Percentiles rank a stretch among this genome's conserved stretches.
These are phyloP conservation scores for Dallia pectoralis DNA, from an alignment of 2,797 vertebrate genomes.

Conservation along the genomic window DNA sequence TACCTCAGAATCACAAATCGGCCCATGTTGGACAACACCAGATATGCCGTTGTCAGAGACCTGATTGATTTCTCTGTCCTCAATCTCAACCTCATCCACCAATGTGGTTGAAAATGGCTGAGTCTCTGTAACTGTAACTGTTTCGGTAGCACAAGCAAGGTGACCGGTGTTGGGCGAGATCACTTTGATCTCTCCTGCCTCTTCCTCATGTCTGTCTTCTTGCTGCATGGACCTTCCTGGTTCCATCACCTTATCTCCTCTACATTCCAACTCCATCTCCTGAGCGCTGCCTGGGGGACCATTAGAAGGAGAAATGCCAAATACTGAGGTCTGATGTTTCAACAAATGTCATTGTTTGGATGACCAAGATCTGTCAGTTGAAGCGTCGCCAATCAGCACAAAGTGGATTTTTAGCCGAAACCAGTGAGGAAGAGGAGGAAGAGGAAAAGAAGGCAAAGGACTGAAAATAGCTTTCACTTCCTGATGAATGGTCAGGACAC, in stretches of 20 bases:
- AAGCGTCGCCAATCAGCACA: constrained; percentile 27
- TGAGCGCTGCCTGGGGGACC: constrained; percentile 74
- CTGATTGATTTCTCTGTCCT: background rate
- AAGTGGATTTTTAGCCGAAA: constrained; percentile 42
- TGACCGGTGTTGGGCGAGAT: constrained; percentile 33
- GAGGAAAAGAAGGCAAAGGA: constrained; percentile 29
- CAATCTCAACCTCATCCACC: constrained; percentile 15
- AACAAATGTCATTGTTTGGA: constrained; percentile 19
- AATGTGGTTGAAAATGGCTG: constrained; percentile 6
- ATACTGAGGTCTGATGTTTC: constrained; percentile 28
- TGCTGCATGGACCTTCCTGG: constrained; percentile 42
- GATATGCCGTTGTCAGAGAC: constrained; percentile 25
- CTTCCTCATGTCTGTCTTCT: constrained; percentile 43
- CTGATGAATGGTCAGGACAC: constrained; percentile 21
- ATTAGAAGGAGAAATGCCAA: constrained; percentile 65
- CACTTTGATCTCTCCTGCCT: constrained; percentile 43
- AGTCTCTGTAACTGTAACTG: constrained; percentile 30
- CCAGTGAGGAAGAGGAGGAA: constrained; percentile 22
- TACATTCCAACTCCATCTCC: constrained; percentile 59
- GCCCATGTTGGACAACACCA: constrained; percentile 27
- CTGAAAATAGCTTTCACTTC: constrained; percentile 30
- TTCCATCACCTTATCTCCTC: constrained; percentile 58
- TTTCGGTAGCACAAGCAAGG: constrained; percentile 15
- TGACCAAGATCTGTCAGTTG: constrained; percentile 29
- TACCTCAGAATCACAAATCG: constrained; percentile 11